These are phyloP conservation scores for Marronus borbonicus DNA, from an alignment of 2,888 invertebrate genomes.

Conservation along the genomic window DNA sequence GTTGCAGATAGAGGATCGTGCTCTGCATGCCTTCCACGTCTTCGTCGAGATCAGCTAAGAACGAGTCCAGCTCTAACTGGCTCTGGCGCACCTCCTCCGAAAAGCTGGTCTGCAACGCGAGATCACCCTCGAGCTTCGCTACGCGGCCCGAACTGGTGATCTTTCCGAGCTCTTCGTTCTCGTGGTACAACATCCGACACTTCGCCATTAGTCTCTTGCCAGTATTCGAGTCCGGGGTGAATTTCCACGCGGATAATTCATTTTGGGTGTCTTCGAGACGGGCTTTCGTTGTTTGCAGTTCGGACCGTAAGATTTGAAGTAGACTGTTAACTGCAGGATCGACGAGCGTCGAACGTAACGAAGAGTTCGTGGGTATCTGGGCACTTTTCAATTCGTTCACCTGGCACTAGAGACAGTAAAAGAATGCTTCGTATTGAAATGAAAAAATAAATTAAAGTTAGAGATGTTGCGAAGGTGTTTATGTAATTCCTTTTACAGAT, in stretches of 20 bases:
- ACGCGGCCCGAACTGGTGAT: constrained; percentile 95
- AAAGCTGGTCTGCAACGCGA: constrained; percentile 95
- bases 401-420: constrained; percentile 80
- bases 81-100: constrained; percentile 97
- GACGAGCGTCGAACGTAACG: constrained; percentile 86
- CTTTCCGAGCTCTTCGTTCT: constrained; percentile 97
- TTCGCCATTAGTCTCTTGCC: constrained; percentile 99
- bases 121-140: constrained; percentile 95
- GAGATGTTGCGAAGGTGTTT: no score
- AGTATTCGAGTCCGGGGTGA: constrained; percentile 99
- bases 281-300: constrained; percentile 90
- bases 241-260: constrained; percentile 98
- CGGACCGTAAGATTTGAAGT: constrained; percentile 91
- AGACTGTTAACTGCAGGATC: constrained; percentile 97
- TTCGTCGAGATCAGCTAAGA: constrained; percentile 95
- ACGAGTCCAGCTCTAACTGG: constrained; percentile 96
- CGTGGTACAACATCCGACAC: constrained; percentile 94
- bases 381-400: constrained; percentile 93
- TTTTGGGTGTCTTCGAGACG: constrained; percentile 97
- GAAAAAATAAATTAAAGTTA: background rate
- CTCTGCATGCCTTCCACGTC: constrained; percentile 99
- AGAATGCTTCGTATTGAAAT: constrained; percentile 19
- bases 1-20: constrained; percentile 94
- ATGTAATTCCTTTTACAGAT: no score
- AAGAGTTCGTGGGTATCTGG: constrained; percentile 84